phyloP scores from a whole-genome alignment of 1,140 invertebrate genomes.

The Ooceraea biroi region DNA sequence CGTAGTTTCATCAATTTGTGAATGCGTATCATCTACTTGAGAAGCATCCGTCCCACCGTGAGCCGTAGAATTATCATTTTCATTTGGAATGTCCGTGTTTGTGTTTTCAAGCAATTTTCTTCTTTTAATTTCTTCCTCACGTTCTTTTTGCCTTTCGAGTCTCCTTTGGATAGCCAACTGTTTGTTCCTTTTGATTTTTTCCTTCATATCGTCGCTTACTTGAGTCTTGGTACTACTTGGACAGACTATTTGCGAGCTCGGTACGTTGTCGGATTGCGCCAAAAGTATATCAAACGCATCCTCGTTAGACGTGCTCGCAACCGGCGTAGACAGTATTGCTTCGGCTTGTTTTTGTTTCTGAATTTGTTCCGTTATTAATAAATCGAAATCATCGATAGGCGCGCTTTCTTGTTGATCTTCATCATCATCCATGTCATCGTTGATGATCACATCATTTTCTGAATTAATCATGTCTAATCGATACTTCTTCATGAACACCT shows the following conservation, averaged over 20 bases:
- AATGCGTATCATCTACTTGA: not conserved
- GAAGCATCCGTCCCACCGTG: not conserved
- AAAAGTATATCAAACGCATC: constrained; percentile 64
- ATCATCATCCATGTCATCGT: constrained; percentile 72
- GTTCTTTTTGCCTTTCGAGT: constrained; percentile 67
- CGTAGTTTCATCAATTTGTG: constrained; percentile 5
- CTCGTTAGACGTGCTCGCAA: not conserved
- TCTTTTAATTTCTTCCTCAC: constrained; percentile 44
- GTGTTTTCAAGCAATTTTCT: constrained; percentile 44
- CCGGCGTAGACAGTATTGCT: not conserved
- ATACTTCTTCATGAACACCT: constrained; percentile 88
- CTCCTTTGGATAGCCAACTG: constrained; percentile 77
- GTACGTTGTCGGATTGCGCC: constrained; percentile 17
- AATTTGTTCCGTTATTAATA: constrained; percentile 85
- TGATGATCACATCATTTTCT: constrained; percentile 74
- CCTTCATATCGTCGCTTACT: constrained; percentile 76
- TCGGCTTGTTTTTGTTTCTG: constrained; percentile 72
- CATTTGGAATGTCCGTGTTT: not conserved
- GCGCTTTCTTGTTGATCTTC: constrained; percentile 75
- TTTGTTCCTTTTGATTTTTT: constrained; percentile 78
- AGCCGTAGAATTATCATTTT: constrained; percentile 14
- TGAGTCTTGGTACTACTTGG: not conserved
- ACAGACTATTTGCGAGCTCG: constrained; percentile 30
- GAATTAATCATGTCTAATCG: constrained; percentile 87
- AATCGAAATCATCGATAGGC: constrained; percentile 86